Base-by-base conservation (phyloP, 2,888 invertebrate genomes). In the Agapostemon virescens region DNA sequence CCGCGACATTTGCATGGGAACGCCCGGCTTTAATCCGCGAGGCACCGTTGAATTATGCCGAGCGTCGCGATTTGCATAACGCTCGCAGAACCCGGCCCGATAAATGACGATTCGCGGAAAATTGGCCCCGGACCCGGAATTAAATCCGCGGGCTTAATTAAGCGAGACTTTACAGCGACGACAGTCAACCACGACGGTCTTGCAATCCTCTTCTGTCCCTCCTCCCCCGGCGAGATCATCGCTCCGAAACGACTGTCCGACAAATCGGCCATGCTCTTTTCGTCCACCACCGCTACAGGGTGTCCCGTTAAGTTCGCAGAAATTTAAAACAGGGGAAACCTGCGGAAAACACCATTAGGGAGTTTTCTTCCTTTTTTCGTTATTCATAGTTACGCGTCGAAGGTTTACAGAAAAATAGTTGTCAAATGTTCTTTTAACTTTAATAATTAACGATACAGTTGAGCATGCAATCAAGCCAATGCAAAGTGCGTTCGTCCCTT, bases 21-120 rank as follows among this genome's bases (percentile, higher is more conserved):
- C 88, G 84, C 85, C 85, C 84, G 85, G 74, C 82, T 79, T 88
- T 89, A 89, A 89, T 89, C 89, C 89, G 84, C 81, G 84, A 76
- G 79, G 77, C 76, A 72, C 83, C 83, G 86, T 86, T 90, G 90
- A 90, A 88, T 90, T 90, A 90, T 88, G 88, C 49, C 87, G 86
- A 84, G 84, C 83, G 85, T 83, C 84, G 30, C 73, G 79, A 90
- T 90, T 90, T 90, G 90, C 90, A 90, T 90, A 90, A 89, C 89
- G 89, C 86, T 87, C 83, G 85, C 67, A 45, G 85, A 83, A 17
- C 33, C 84, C 71, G 83, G 79, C 77, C 82, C 90, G 89, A 90
- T 90, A 89, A 90, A 90, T 89, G 90, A 90, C 89, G 89, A 89
- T 90, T 90, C 90, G 85, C 85, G 88, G 85, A 90, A 90, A 90